Evolutionary conservation across 2,797 vertebrate genomes (phyloP).

Genomic region (Lutjanus campechanus): DNA sequence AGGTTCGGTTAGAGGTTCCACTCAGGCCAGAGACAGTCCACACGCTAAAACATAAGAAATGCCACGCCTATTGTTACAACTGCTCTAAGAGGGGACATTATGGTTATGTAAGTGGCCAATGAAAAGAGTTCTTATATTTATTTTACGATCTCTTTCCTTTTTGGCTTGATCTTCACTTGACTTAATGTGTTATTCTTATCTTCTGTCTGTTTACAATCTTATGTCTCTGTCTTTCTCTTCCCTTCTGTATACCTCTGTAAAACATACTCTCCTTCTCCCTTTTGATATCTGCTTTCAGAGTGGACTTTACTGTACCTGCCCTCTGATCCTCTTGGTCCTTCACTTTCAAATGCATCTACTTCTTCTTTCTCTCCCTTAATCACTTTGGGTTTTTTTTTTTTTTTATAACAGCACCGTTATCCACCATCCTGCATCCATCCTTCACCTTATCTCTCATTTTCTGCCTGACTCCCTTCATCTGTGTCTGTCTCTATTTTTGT

Average conservation of each 20-base stretch:
- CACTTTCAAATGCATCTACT: not conserved
- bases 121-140: constrained; percentile 61
- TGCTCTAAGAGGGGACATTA: constrained; percentile 76
- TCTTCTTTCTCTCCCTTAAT: not conserved
- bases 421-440: not conserved
- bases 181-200: not conserved
- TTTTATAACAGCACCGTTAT: constrained; percentile 6
- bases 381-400: too few relatives aligned
- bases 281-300: constrained; percentile 4
- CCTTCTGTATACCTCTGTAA: constrained; percentile 1
- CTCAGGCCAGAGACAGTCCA: constrained; percentile 32
- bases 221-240: not conserved
- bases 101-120: constrained; percentile 83
- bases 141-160: constrained; percentile 7
- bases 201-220: too few relatives aligned
- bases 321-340: not conserved
- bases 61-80: constrained; percentile 76
- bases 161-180: not conserved
- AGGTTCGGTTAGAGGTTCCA: constrained; percentile 66
- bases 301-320: not conserved
- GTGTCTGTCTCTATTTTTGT: constrained; percentile 19
- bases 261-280: not conserved
- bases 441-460: constrained; percentile 1
- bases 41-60: constrained; percentile 26
- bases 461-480: not conserved